These are phyloP conservation scores for Philereme transversata DNA, from an alignment of 2,888 invertebrate species.

Conservation along the genomic window DNA sequence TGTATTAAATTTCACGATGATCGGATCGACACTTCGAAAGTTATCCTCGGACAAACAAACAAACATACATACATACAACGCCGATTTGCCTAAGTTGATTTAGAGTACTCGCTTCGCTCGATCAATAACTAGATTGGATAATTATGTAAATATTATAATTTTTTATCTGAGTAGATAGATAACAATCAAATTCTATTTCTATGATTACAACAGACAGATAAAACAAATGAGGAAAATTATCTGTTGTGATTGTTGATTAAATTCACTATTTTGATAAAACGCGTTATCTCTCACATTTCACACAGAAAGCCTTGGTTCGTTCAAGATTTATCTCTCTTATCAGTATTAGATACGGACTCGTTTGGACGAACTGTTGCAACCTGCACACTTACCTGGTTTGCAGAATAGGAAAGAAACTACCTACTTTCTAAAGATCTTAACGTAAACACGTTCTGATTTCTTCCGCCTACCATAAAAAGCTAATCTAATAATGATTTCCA, in stretches of 20 bases:
- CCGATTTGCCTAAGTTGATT: too few species aligned
- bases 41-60: too few species aligned
- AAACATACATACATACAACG: too few species aligned
- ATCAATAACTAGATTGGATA: too few species aligned
- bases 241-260: neutral
- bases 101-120: too few species aligned
- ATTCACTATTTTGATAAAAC: slow-evolving; percentile 9
- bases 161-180: too few species aligned
- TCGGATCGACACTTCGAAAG: too few species aligned
- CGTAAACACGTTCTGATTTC: slow-evolving; percentile 51
- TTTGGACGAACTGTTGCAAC: slow-evolving; percentile 28
- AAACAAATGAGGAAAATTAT: too few species aligned
- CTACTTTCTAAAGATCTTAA: slow-evolving; percentile 52
- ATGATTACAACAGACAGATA: too few species aligned
- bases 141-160: too few species aligned
- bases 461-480: slow-evolving; percentile 38
- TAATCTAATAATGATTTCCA: slow-evolving; percentile 13
- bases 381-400: slow-evolving; percentile 28
- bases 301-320: slow-evolving; percentile 23
- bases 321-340: slow-evolving; percentile 37
- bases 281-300: slow-evolving; percentile 1
- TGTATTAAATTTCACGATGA: too few species aligned
- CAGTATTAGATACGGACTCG: slow-evolving; percentile 27
- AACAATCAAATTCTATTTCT: too few species aligned
- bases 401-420: slow-evolving; percentile 42